Evolutionary conservation across 2,888 invertebrate species (phyloP), one percentile per base, ranked within the genome.

Genomic region (Aradus depressus): DNA sequence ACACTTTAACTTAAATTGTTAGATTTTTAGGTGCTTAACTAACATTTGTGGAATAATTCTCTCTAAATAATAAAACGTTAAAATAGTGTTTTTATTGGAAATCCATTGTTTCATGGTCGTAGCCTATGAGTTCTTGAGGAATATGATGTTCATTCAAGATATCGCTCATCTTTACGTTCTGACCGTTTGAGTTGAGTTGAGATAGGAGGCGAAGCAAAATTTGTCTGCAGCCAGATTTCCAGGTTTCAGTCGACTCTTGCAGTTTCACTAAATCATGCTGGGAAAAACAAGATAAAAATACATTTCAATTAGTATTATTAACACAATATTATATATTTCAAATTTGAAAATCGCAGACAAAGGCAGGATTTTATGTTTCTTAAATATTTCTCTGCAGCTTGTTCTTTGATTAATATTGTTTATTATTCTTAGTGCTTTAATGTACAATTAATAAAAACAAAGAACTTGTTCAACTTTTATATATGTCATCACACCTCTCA

Each of bases 51-150:
- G n/a, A n/a, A n/a, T n/a, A n/a, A n/a, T n/a, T n/a, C n/a, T n/a
- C n/a, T n/a, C n/a, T n/a, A n/a, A n/a, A n/a, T n/a, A n/a, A n/a
- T n/a, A n/a, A n/a, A n/a, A n/a, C n/a, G n/a, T n/a, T n/a, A n/a
- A n/a, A n/a, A n/a, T n/a, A n/a, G n/a, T n/a, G n/a, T n/a, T n/a
- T 18, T 45, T 21, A 45, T 21, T 49, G 35, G 18, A 49, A 49
- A 2, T 49, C 49, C 39, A 41, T 28, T n/a, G 26, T 41, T 39
- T 49, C 49, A 35, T 41, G 31, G 37, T 49, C 37, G 26, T 41
- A 49, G 5, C 32, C 49, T 2, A 41, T 16, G 6, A 16, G 21
- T 18, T 41, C 49, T 21, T 23, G 28, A n/a, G 49, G 32, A 28
- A 49, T 49, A 19, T 23, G 16, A 19, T 49, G 39, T 26, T 39